phyloP scores from a whole-genome alignment of 2,113 vertebrate genomes.

The Dasyurus viverrinus region DNA sequence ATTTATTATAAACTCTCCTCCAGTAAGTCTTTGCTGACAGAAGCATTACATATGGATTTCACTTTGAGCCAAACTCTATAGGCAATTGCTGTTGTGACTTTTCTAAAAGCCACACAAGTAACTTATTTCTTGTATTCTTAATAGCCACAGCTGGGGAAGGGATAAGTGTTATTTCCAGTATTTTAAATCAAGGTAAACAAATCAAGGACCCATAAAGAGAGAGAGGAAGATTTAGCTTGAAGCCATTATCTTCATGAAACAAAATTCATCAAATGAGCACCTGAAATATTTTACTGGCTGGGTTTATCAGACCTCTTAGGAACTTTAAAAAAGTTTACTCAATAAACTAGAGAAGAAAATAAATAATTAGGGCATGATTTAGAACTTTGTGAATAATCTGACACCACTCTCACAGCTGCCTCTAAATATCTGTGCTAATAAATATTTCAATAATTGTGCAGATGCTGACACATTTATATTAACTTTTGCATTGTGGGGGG shows the following conservation, averaged over 20 bases:
- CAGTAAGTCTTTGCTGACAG: constrained; percentile 83
- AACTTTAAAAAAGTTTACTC: constrained; percentile 24
- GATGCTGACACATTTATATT: not conserved
- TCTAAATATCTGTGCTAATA: constrained; percentile 26
- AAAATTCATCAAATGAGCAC: constrained; percentile 35
- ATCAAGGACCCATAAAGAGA: constrained; percentile 28
- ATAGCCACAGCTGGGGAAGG: constrained; percentile 46
- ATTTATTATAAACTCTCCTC: constrained; percentile 84
- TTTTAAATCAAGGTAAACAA: constrained; percentile 58
- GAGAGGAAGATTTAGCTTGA: constrained; percentile 17
- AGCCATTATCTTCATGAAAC: constrained; percentile 40
- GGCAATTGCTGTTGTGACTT: constrained; percentile 70
- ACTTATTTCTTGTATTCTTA: constrained; percentile 54
- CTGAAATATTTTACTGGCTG: constrained; percentile 8
- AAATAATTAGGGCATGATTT: not conserved
- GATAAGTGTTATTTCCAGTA: constrained; percentile 58
- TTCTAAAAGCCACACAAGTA: constrained; percentile 73
- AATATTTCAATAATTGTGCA: constrained; percentile 31
- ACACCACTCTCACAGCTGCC: not conserved
- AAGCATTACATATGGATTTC: constrained; percentile 80
- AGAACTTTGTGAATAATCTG: constrained; percentile 27
- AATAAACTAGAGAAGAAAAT: constrained; percentile 16
- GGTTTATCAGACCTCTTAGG: not conserved
- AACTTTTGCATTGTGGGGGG: not conserved
- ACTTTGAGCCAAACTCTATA: constrained; percentile 70